Evolutionary conservation across 1,140 invertebrate genomes (phyloP).

Genomic region (Ceratosolen fusciceps): DNA sequence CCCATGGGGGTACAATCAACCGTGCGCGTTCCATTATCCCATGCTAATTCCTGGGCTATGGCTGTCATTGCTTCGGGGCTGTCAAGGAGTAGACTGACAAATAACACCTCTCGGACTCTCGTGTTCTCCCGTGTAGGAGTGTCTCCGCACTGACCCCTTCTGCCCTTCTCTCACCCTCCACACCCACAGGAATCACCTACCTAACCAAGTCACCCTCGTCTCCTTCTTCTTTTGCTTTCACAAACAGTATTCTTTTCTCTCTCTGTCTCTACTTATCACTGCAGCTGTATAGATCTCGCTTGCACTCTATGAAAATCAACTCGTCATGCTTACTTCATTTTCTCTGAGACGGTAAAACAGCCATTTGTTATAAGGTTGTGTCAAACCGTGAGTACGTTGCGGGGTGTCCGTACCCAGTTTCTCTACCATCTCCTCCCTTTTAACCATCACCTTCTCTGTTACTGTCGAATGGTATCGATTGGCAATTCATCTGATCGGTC

Average conservation of each 20-base stretch:
- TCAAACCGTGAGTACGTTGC: slow-evolving; percentile 65
- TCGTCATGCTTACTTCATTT: slow-evolving; percentile 72
- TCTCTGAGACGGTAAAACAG: slow-evolving; percentile 70
- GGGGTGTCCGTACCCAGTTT: slow-evolving; percentile 64
- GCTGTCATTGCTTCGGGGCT: slow-evolving; percentile 70
- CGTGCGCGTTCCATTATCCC: slow-evolving; percentile 69
- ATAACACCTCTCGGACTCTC: slow-evolving; percentile 68
- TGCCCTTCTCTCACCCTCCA: slow-evolving; percentile 13
- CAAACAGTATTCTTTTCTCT: too few relatives aligned
- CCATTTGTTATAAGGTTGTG: slow-evolving; percentile 70
- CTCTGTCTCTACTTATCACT: slow-evolving; percentile 32
- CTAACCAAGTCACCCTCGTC: too few relatives aligned
- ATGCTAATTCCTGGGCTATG: slow-evolving; percentile 70
- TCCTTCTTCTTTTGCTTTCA: too few relatives aligned
- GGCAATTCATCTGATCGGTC: slow-evolving; percentile 70
- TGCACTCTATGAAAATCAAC: slow-evolving; percentile 68
- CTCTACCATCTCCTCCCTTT: slow-evolving; percentile 7
- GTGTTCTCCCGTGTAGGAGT: slow-evolving; percentile 64
- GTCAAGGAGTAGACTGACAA: slow-evolving; percentile 63
- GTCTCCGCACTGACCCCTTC: slow-evolving; percentile 56
- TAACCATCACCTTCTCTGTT: slow-evolving; percentile 13
- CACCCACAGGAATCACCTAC: too few relatives aligned
- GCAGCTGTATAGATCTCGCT: slow-evolving; percentile 35
- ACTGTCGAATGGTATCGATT: slow-evolving; percentile 67
- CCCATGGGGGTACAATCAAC: slow-evolving; percentile 63